phyloP scores from a whole-genome alignment of 2,888 invertebrate genomes.

The Julus scandinavius region DNA sequence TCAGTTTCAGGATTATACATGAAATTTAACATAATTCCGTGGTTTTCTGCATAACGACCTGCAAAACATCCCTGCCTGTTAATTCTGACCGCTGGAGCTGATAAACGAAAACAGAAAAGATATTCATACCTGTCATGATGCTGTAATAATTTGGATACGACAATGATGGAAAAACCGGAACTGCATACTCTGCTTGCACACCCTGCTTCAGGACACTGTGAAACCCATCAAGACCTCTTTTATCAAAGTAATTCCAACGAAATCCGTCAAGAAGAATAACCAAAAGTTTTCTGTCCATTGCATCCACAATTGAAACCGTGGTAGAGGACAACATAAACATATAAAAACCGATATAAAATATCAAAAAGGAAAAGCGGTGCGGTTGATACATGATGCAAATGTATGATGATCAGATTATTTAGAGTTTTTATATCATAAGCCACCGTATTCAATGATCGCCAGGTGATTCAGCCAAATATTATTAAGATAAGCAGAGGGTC shows the following conservation, averaged over 20 bases:
- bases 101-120: neutral
- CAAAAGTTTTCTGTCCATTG: conserved; percentile 48
- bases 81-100: neutral
- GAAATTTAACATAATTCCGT: conserved; percentile 65
- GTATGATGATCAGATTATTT: neutral
- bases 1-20: conserved; percentile 63
- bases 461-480: neutral
- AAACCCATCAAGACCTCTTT: conserved; percentile 53
- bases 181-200: conserved; percentile 55
- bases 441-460: neutral
- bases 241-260: conserved; percentile 56
- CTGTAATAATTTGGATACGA: conserved; percentile 54
- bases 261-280: conserved; percentile 56
- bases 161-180: conserved; percentile 55
- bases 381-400: neutral
- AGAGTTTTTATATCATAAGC: neutral
- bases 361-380: neutral
- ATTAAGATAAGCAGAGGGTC: neutral
- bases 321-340: neutral
- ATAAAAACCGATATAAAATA: neutral
- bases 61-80: conserved; percentile 51
- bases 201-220: conserved; percentile 45
- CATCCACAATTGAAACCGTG: neutral
- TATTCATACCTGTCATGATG: conserved; percentile 55
- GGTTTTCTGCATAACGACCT: conserved; percentile 63